Base-by-base conservation (phyloP, 2,113 vertebrate species). In the Gasterosteus aculeatus region DNA sequence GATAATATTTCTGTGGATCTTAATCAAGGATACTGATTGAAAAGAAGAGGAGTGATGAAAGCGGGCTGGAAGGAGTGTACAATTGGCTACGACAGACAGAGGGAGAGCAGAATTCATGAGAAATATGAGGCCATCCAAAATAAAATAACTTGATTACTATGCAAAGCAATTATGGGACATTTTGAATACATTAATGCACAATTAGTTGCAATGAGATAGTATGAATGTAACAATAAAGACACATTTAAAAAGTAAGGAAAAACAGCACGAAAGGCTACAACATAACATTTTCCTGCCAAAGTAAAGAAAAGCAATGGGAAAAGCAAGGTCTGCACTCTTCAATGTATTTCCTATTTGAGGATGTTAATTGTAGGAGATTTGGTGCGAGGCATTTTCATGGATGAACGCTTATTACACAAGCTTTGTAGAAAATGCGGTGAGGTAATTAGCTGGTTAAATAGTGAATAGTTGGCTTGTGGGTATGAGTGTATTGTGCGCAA, bases 391-490 rank as follows among this genome's bases (percentile, higher is more conserved):
- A 7, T 84, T 87, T 84, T 84, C 75, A 84, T 79, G 81, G 75
- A 67, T 80, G 84, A 85, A 64, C 33, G 69, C 77, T 82, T 81
- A 81, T 80, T 75, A 87, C 46, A 75, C 78, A 85, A 67, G 78
- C 58, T 5, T 65, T 77, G 68, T 63, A 83, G 85, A 84, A 86
- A 88, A 79, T 71, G 85, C 3, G 44, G 72, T 83, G 80, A 84
- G 76, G 81, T 89, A 85, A 89, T 91, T 86, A 87, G 78, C 69
- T 81, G 80, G 75, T 83, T 89, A 88, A 89, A 86, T 78, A 77
- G 80, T 64, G 51, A 66, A 39, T 39, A 56, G 76, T 70, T 78
- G 72, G 77, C 69, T 83, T 71, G 61, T 53, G 64, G 76, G 78
- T 82, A 53, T 57, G 64, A 62, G 63, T 86, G 78, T 76, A 75